Evolutionary conservation across 2,888 invertebrate genomes (phyloP), one percentile per base, ranked within the genome.

Genomic region (Agriopis marginaria): DNA sequence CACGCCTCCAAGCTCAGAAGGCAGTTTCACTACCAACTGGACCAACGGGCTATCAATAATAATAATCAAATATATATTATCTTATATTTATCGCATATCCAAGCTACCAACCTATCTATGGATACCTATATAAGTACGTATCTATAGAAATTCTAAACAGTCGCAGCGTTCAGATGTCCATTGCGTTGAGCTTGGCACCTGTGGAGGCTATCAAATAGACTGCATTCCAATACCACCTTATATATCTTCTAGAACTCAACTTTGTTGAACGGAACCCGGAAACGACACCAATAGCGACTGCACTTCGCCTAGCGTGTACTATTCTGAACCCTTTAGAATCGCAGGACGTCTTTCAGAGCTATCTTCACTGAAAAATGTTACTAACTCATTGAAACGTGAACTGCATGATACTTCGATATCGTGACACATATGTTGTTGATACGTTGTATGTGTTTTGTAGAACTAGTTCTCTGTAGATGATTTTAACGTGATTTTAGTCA

Each of bases 281-380:
- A 84, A 82, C 83, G 84, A 86, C 83, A 88, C 87, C 88, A 86
- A 88, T 87, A 85, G 83, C 81, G 80, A 82, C 84, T 86, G 86
- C 88, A 86, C 85, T 89, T 82, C 85, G 79, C 79, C 79, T 76
- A 78, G 77, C 80, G 78, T 75, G 81, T 83, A 84, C 82, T 86
- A 84, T 83, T 80, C 81, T 84, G 81, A 88, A 87, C 85, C 85
- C 84, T 89, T 88, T 86, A 72, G 79, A 67, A 79, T 82, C 80
- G 80, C 80, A 66, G 50, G 32, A 82, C 58, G 45, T 83, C 84
- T 86, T 84, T 86, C 83, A 83, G 75, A 84, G 80, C 80, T 84
- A 83, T 84, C 79, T 78, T 80, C 75, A 76, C 82, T 84, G 82
- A 78, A 82, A 82, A 84, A 82, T 88, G 87, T 88, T 85, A 80